Percentiles rank a stretch among this genome's conserved stretches.
phyloP scores from a whole-genome alignment of 2,888 invertebrate genomes.

The Cephalotes varians region DNA sequence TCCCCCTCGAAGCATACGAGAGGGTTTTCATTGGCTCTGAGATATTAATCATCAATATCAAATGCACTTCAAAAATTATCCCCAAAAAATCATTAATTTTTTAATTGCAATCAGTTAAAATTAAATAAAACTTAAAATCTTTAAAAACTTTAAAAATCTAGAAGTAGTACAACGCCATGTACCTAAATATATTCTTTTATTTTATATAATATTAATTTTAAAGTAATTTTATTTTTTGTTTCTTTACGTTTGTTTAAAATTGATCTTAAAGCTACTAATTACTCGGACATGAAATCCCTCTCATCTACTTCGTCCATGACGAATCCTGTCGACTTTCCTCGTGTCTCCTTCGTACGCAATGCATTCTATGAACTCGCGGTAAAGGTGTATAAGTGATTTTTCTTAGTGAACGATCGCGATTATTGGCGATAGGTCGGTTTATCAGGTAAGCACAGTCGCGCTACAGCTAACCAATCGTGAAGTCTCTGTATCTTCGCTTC shows the following conservation, averaged over 20 bases:
- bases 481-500: slow-evolving; percentile 64
- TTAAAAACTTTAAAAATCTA: not conserved
- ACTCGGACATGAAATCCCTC: slow-evolving; percentile 32
- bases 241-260: not conserved
- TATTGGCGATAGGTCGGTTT: not conserved
- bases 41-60: not conserved
- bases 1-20: slow-evolving; percentile 67
- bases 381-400: slow-evolving; percentile 6
- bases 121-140: too few relatives aligned
- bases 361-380: slow-evolving; percentile 13
- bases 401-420: slow-evolving; percentile 26
- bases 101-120: not conserved
- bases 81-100: not conserved
- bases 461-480: slow-evolving; percentile 62
- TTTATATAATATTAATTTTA: not conserved
- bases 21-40: slow-evolving; percentile 48
- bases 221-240: not conserved
- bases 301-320: slow-evolving; percentile 27
- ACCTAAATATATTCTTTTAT: not conserved
- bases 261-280: not conserved
- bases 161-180: not conserved
- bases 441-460: slow-evolving; percentile 64
- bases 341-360: slow-evolving; percentile 20
- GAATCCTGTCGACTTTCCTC: slow-evolving; percentile 20
- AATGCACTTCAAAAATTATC: not conserved